phyloP scores from a whole-genome alignment of 1,140 invertebrate genomes.

The Drosophila littoralis region DNA sequence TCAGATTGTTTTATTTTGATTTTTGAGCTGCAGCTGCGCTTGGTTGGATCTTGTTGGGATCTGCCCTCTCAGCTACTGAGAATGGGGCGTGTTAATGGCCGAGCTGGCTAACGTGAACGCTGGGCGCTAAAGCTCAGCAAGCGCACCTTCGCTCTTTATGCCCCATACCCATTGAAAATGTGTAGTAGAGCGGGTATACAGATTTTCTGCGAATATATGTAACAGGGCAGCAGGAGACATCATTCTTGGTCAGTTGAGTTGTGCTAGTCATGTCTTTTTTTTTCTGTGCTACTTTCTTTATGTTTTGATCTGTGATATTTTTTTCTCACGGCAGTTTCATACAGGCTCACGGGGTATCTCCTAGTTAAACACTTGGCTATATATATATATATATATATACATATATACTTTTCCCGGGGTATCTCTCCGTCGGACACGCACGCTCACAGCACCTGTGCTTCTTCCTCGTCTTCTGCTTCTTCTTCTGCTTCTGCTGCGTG shows the following conservation, averaged over 20 bases:
- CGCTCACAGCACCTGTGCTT: background rate
- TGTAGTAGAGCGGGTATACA: background rate
- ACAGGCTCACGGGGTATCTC: too few relatives aligned
- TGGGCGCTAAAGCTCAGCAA: slow-evolving; percentile 25
- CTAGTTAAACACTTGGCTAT: too few relatives aligned
- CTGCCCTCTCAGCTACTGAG: slow-evolving; percentile 33
- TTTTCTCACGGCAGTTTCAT: too few relatives aligned
- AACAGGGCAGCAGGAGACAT: too few relatives aligned
- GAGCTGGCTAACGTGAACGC: background rate
- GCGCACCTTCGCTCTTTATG: slow-evolving; percentile 28
- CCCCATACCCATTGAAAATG: background rate
- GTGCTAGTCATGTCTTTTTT: too few relatives aligned
- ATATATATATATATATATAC: too few relatives aligned
- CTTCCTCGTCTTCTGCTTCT: slow-evolving; percentile 1
- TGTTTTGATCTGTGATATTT: too few relatives aligned
- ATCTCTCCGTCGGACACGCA: background rate
- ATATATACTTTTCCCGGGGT: background rate
- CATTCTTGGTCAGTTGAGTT: too few relatives aligned
- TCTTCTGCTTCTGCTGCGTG: slow-evolving; percentile 48
- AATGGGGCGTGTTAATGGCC: slow-evolving; percentile 39
- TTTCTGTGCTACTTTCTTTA: too few relatives aligned
- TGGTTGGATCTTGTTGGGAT: slow-evolving; percentile 16
- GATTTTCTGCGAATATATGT: too few relatives aligned
- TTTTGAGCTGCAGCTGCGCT: slow-evolving; percentile 27
- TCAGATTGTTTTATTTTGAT: slow-evolving; percentile 39